Base-by-base conservation (phyloP, 2,113 vertebrate genomes). In the Etia nguti region DNA sequence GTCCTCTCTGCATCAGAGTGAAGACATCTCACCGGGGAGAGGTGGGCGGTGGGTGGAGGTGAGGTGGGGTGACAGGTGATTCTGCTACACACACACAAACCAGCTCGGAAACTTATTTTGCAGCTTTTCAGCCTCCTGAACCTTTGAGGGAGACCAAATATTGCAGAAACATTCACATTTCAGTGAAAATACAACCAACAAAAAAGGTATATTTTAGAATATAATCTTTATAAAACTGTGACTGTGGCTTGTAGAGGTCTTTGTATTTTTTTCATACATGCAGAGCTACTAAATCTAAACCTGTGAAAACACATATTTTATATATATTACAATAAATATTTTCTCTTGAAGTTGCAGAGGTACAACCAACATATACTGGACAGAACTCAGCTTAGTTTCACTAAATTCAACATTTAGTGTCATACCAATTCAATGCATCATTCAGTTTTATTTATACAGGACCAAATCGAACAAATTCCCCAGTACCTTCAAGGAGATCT, bases 1-100 rank as follows among this genome's bases (percentile, higher is more conserved):
- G 73, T 81, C 22, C 77, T 88, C 85, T 43, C 60, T 2, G 87
- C 84, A 55, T 84, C 90, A 52, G 84, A 87, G 57, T 1, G 8
- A 36, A 79, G 86, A 79, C 11, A 52, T 24, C 85, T 88, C 77
- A 5, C 59, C 1, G 38, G 83, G 81, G 81, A 54, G 43, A 48
- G 60, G 81, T 48, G 77, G 41, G 80, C 4, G 86, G 38, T 16
- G 80, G 50, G 56, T 13, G 62, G 46, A 20, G 84, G 68, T 62
- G 83, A 82, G 79, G 26, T 31, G 41, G 55, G 70, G 73, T 55
- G 86, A 77, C 83, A 85, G 89, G 80, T 82, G 85, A 65, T 81
- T 57, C 57, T 4, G 57, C 50, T n/a, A 77, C 29, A 60, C n/a
- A 38, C 50, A 80, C 34, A 50, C n/a, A 38, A 86, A 43, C 46